Evolutionary conservation across 2,888 invertebrate genomes (phyloP), one percentile per base, ranked within the genome.

Genomic region (Xanthorhoe designata): DNA sequence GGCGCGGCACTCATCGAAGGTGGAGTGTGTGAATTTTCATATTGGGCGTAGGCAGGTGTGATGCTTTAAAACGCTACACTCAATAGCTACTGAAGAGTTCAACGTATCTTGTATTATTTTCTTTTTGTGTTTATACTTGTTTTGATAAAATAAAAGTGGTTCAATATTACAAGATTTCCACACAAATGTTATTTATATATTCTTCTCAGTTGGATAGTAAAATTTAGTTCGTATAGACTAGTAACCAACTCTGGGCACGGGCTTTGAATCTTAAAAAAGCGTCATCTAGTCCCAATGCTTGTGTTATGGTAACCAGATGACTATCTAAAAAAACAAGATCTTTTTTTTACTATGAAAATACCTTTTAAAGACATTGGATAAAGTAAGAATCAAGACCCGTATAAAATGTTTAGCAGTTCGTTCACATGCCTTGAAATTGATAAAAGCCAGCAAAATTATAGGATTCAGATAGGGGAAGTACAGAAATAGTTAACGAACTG

Each of bases 11-110:
- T 67, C 68, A 67, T 71, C 76, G 73, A 4, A 24, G 24, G 64
- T 54, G 63, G 70, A 77, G 76, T 79, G 76, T 79, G 78, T 78
- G 78, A 79, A 77, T 77, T 83, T 80, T 78, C 78, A 78, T 81
- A 80, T 77, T 76, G 78, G 64, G 56, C 61, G 45, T 55, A 54
- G 61, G 67, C 76, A 81, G 78, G 78, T 81, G 81, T 19, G 32
- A 38, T 47, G 19, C 60, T 69, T 65, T 56, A 62, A 66, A 66
- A 61, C 32, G 62, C 49, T 62, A 15, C 52, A 53, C 6, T 49
- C 49, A 24, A 15, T 17, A 15, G 53, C n/a, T 53, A 32, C 32
- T 53, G 15, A 32, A 18, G 8, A 49, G 10, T 47, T 15, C 47
- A 47, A 17, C 47, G 1, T 13, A 42, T 42, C 42, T 17, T 8